These are phyloP conservation scores for Chrysodeixis includens DNA, from an alignment of 2,888 invertebrate species.

Conservation along the genomic window DNA sequence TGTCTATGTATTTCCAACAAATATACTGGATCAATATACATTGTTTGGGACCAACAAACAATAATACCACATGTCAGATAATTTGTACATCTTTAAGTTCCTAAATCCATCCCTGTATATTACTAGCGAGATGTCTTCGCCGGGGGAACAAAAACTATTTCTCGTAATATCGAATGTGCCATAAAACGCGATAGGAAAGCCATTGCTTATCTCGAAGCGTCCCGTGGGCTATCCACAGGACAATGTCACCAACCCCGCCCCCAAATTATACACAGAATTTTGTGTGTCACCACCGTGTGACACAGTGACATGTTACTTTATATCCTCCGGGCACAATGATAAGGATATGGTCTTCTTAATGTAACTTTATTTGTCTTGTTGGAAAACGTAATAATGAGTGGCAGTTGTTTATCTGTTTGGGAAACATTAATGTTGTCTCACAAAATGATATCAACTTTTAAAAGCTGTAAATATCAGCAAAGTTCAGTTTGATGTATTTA, in stretches of 20 bases:
- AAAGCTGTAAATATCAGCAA: too few relatives aligned
- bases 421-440: neutral
- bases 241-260: slow-evolving; percentile 62
- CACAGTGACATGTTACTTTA: slow-evolving; percentile 25
- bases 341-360: neutral
- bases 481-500: neutral
- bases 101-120: slow-evolving; percentile 56
- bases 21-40: too few relatives aligned
- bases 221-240: slow-evolving; percentile 60
- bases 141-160: slow-evolving; percentile 75
- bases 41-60: too few relatives aligned
- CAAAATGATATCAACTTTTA: neutral
- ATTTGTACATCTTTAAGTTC: neutral
- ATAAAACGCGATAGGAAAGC: slow-evolving; percentile 76
- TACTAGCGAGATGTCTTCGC: slow-evolving; percentile 61
- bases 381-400: neutral
- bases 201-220: slow-evolving; percentile 72
- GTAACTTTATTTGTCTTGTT: neutral
- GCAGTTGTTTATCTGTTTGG: neutral
- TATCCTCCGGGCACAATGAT: neutral
- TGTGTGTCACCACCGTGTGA: slow-evolving; percentile 42
- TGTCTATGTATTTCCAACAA: too few relatives aligned
- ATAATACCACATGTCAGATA: too few relatives aligned
- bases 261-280: slow-evolving; percentile 50
- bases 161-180: slow-evolving; percentile 74